A percentile compares a stretch with the other conserved stretches of the same genome.
Conservation (phyloP, 2,888 invertebrate genomes). For the Lissonota sp. region DNA sequence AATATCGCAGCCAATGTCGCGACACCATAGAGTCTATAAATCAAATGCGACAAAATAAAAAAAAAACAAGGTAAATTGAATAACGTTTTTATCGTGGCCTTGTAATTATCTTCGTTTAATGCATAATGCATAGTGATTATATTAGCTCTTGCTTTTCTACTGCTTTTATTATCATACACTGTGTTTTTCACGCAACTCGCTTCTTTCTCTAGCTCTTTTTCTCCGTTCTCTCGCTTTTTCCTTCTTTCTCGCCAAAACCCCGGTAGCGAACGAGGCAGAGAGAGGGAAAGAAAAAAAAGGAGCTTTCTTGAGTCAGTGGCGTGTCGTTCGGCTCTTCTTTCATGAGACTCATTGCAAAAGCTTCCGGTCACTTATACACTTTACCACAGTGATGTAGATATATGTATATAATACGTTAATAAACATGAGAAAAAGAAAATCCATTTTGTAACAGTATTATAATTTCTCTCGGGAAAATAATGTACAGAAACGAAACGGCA, state of each 20-base stretch:
- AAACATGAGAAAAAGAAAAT: constrained; percentile 26
- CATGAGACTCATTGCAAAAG: constrained; percentile 46
- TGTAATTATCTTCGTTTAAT: constrained; percentile 42
- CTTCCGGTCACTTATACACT: constrained; percentile 48
- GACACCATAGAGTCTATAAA: constrained; percentile 10
- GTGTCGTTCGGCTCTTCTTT: constrained; percentile 61
- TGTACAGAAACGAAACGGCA: not conserved
- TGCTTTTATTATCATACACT: constrained; percentile 17
- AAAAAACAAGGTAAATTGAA: constrained; percentile 37
- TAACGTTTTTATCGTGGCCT: constrained; percentile 21
- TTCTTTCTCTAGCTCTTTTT: not conserved
- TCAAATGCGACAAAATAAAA: not conserved
- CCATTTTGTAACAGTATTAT: constrained; percentile 34
- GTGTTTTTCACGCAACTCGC: constrained; percentile 34
- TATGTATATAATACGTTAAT: not conserved
- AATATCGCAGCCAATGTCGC: not conserved
- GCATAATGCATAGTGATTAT: constrained; percentile 49
- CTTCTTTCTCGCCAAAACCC: not conserved
- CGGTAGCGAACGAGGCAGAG: not conserved
- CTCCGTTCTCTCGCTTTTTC: constrained; percentile 9
- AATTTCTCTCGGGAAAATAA: constrained; percentile 43
- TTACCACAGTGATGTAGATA: constrained; percentile 11
- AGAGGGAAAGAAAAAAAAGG: not conserved
- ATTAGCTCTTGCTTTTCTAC: constrained; percentile 1
- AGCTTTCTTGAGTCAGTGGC: constrained; percentile 26